Evolutionary conservation across 2,113 vertebrate species (phyloP).

Genomic region (Hylia prasina): DNA sequence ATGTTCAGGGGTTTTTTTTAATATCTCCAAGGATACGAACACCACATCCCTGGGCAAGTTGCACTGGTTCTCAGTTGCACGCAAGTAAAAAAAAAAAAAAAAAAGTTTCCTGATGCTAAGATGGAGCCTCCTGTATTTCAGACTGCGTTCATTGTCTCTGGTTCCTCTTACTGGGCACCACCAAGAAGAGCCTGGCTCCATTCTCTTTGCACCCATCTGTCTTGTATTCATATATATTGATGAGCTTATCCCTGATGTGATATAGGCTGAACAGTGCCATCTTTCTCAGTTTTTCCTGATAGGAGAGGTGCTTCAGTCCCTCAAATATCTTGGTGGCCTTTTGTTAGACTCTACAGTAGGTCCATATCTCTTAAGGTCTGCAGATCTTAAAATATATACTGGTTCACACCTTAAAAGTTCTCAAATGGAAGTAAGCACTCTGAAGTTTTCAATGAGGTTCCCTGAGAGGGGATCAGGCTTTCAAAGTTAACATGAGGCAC

Average conservation of each 20-base stretch:
- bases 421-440: neutral
- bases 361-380: fast-evolving
- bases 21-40: neutral
- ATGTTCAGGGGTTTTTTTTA: neutral
- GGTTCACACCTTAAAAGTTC: neutral
- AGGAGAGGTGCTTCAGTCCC: neutral
- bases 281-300: neutral
- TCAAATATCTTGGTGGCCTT: neutral
- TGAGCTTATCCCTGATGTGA: neutral
- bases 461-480: neutral
- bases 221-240: too few species aligned
- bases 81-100: neutral
- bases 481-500: neutral
- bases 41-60: neutral
- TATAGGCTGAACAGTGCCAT: neutral
- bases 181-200: neutral
- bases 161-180: neutral
- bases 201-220: neutral
- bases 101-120: neutral
- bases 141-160: neutral
- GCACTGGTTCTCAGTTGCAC: neutral
- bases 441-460: neutral
- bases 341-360: neutral
- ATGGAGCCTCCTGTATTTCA: neutral
- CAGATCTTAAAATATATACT: neutral